Evolutionary conservation across 1,140 invertebrate genomes (phyloP), one percentile per base, ranked within the genome.

Genomic region (Zophobas morio): DNA sequence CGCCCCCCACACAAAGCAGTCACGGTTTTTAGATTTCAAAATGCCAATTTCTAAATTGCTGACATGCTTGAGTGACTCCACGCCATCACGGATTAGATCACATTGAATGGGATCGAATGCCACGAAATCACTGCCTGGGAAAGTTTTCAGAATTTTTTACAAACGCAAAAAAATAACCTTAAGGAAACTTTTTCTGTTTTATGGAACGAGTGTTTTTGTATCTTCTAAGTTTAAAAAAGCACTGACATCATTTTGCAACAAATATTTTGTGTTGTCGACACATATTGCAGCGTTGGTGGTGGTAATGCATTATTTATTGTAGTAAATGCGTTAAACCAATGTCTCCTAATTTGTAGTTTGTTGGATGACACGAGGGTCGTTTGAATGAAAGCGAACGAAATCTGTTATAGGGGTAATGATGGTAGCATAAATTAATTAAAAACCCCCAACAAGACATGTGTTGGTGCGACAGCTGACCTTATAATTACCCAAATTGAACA

Each of bases 41-140:
- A 80, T 75, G 72, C 70, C 79, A 80, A 79, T 80, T 79, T 76
- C 74, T 76, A 80, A 78, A 80, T 80, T 76, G 47, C 70, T 49
- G 63, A 49, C 63, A 75, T 74, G 77, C 39, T 70, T 40, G 47
- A 42, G 47, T 49, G 46, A 71, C 2, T 42, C 46, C 47, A 70
- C 74, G 53, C 49, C 57, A 54, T 57, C 54, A 60, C 49, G 74
- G 70, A 72, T 72, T 56, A 51, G 51, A 72, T 72, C 60, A 66
- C 54, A 51, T 20, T 51, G 49, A 51, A 51, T 51, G 49, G 49
- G 49, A 51, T 51, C 49, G 20, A 51, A 51, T 51, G 32, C 57
- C 49, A 74, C 42, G 66, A 56, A 77, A 70, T 77, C 71, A 77
- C 36, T 1, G 39, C 37, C 20, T 74, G 70, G 70, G 47, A 39